These are phyloP conservation scores for Condylura cristata DNA, from an alignment of 2,113 vertebrate genomes.

Conservation along the genomic window DNA sequence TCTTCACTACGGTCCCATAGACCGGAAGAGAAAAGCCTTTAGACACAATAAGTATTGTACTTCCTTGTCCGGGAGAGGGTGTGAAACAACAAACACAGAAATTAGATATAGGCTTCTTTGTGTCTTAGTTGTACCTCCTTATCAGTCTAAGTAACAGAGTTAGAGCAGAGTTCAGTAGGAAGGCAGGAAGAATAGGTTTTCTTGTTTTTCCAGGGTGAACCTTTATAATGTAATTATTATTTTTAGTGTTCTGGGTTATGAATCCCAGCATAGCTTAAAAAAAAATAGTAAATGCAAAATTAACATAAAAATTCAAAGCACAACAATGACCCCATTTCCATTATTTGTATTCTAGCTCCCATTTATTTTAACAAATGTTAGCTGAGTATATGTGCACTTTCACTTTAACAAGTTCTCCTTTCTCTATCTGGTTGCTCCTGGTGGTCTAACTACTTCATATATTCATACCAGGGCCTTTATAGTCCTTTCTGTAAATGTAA, in stretches of 20 bases:
- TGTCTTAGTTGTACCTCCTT: neutral
- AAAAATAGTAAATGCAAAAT: neutral
- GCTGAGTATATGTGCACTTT: neutral
- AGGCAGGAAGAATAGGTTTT: constrained; percentile 20
- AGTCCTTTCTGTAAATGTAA: constrained; percentile 17
- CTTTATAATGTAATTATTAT: constrained; percentile 38
- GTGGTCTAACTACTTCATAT: neutral
- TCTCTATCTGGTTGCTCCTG: neutral
- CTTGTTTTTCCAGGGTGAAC: constrained; percentile 28
- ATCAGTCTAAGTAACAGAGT: neutral
- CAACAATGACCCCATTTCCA: neutral
- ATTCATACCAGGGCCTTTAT: neutral
- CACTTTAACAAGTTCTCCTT: neutral
- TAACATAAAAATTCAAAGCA: constrained; percentile 13
- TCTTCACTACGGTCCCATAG: neutral
- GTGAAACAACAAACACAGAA: neutral
- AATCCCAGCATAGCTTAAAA: neutral
- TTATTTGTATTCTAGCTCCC: neutral
- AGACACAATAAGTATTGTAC: neutral
- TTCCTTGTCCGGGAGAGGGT: neutral
- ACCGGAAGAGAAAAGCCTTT: neutral
- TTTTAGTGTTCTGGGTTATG: constrained; percentile 27
- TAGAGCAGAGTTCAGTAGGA: neutral
- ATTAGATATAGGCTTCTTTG: neutral
- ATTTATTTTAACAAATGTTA: constrained; percentile 9